phyloP scores from a whole-genome alignment of 2,888 invertebrate genomes.

The Pandemis corylana region DNA sequence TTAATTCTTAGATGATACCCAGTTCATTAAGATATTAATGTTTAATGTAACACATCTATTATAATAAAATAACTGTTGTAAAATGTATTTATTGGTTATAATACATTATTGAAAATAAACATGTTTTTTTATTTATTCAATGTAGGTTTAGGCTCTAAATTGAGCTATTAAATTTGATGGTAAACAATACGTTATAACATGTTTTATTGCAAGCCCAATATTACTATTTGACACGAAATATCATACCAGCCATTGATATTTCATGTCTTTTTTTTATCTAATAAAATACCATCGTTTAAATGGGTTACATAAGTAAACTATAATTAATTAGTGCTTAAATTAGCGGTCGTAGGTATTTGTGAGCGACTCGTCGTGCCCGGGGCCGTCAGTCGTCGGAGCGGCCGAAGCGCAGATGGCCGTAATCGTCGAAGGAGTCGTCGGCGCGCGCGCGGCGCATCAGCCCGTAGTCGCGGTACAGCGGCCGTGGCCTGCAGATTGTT shows the following conservation, averaged over 20 bases:
- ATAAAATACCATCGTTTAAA: neutral
- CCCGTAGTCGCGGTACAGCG: slow-evolving; percentile 85
- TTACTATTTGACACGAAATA: slow-evolving; percentile 53
- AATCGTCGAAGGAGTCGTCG: slow-evolving; percentile 89
- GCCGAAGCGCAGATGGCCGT: slow-evolving; percentile 90
- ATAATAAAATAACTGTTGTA: slow-evolving; percentile 78
- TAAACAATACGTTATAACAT: slow-evolving; percentile 4
- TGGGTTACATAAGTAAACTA: neutral
- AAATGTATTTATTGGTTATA: slow-evolving; percentile 84
- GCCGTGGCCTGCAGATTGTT: slow-evolving; percentile 61
- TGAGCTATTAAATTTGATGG: slow-evolving; percentile 44
- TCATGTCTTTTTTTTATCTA: slow-evolving; percentile 51
- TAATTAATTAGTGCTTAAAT: neutral
- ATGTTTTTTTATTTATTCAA: slow-evolving; percentile 48
- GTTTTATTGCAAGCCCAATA: slow-evolving; percentile 16
- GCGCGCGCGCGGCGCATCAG: slow-evolving; percentile 79
- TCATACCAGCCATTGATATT: slow-evolving; percentile 71
- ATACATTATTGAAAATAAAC: slow-evolving; percentile 72
- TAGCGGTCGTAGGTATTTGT: slow-evolving; percentile 46
- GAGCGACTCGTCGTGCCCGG: slow-evolving; percentile 36
- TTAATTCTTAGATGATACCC: slow-evolving; percentile 49
- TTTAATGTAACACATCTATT: slow-evolving; percentile 63
- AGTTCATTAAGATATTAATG: slow-evolving; percentile 60
- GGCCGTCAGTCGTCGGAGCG: slow-evolving; percentile 81
- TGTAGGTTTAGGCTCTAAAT: neutral